Evolutionary conservation across 2,888 invertebrate genomes (phyloP), one percentile per base, ranked within the genome.

Genomic region (Fragum sueziense): DNA sequence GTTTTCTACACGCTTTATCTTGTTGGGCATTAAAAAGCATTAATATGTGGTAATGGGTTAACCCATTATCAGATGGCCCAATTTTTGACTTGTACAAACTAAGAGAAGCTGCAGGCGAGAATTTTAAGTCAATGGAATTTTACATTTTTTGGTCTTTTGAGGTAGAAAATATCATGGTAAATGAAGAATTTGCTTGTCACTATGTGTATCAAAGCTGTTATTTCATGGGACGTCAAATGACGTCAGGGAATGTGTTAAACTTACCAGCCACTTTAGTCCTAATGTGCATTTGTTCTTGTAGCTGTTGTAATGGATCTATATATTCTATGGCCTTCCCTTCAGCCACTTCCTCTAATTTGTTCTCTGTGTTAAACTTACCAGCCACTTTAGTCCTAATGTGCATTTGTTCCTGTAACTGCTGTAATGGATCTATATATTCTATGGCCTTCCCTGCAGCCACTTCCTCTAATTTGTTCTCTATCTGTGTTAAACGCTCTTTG

Each of bases 271-370:
- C 98, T 94, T 98, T 97, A 73, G 96, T 97, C 67, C 96, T 95
- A 17, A 95, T 95, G 85, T 96, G 95, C 96, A 97, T 96, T 91
- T 97, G 97, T 88, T 98, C 97, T 91, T 97, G 96, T 65, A 99
- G 94, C 83, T 97, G 95, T 90, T 96, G 95, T 70, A 98, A 93
- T 0, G 98, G 98, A 69, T 96, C 96, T 1, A 97, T 94, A 93
- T 98, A 99, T 93, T 98, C 98, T 87, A 96, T 95, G 0, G 98
- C 98, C 72, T 96, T 95, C 0, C 97, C 98, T 0, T 96, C 96
- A 59, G 96, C 95, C 17, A 99, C 97, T 92, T 98, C 98, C 0
- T 96, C 95, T 25, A 98, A 94, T 93, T 98, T 97, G 33, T 95
- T 95, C 85, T 97, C 97, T n/a, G n/a, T n/a, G n/a, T 37, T 37